These are phyloP conservation scores for Euwallacea similis DNA, from an alignment of 1,140 invertebrate genomes.

Conservation along the genomic window DNA sequence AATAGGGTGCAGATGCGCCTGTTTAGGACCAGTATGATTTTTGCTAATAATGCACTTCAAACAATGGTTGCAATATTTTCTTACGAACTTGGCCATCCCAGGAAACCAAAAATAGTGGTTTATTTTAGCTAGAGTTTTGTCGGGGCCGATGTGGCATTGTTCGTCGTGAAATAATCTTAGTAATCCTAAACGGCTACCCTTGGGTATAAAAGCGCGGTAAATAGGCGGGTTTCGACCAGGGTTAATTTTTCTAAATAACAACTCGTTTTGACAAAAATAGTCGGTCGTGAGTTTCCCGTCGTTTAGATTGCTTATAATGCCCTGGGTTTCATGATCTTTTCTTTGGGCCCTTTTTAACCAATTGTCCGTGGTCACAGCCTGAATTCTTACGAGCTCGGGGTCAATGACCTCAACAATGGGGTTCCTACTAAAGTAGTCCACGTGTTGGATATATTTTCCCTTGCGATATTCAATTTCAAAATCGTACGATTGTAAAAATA, in stretches of 20 bases:
- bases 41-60: too few species aligned
- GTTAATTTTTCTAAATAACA: constrained; percentile 2
- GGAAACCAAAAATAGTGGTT: too few species aligned
- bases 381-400: too few species aligned
- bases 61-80: too few species aligned
- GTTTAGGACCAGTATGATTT: too few species aligned
- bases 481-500: constrained; percentile 48
- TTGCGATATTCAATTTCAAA: constrained; percentile 38
- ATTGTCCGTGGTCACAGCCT: constrained; percentile 1
- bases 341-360: constrained; percentile 3
- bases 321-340: constrained; percentile 21
- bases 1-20: too few species aligned
- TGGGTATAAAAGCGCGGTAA: too few species aligned
- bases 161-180: too few species aligned
- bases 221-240: neutral
- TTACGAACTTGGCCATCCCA: too few species aligned
- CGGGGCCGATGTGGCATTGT: too few species aligned
- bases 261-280: neutral
- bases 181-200: too few species aligned
- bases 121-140: too few species aligned
- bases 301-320: neutral
- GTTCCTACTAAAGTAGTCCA: constrained; percentile 28
- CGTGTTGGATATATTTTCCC: constrained; percentile 10
- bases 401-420: neutral
- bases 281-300: neutral